Base-by-base conservation (phyloP, 2,797 vertebrate species). In the Moxostoma hubbsi region DNA sequence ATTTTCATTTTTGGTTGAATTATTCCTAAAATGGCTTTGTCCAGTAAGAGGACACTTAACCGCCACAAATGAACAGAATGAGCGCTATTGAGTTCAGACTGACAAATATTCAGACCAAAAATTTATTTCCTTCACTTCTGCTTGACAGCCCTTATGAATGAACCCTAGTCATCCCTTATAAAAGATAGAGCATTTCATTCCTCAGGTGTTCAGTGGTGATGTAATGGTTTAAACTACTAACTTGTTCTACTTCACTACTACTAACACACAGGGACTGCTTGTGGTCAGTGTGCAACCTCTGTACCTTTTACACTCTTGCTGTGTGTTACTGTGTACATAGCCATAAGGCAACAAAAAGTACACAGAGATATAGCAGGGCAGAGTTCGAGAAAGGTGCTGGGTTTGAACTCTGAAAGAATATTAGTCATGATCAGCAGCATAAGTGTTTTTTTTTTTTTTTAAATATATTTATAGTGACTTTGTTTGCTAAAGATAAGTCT, bases 281-380 rank as follows among this genome's bases (percentile, higher is more conserved):
- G 18, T 53, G 24, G 65, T 79, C 65, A 70, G 61, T 68, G 47
- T 51, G 57, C 54, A 71, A 78, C 49, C 47, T 63, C 10, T 76
- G 62, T 84, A 58, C 68, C 46, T 51, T 74, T 57, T 18, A 7
- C 66, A 11, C 24, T 59, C 84, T 86, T 87, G 88, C 87, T 24
- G 24, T 88, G 83, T 36, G 55, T 69, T 65, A n/a, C 7, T 77
- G 64, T 93, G 90, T 92, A 92, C 84, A 88, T 86, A 85, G 55
- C 43, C 5, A 7, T 77, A n/a, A 9, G 6, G 8, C 63, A 46
- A 68, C 66, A 10, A 65, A 73, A 82, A 82, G 67, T 68, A 66
- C 80, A 74, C 45, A 5, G 43, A 72, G 50, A 85, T 24, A 24
- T 87, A 53, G 46, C 49, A 74, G 58, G 7, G 9, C 73, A 71